Base-by-base conservation (phyloP, 2,797 vertebrate genomes). In the Tenualosa thibaudeaui region DNA sequence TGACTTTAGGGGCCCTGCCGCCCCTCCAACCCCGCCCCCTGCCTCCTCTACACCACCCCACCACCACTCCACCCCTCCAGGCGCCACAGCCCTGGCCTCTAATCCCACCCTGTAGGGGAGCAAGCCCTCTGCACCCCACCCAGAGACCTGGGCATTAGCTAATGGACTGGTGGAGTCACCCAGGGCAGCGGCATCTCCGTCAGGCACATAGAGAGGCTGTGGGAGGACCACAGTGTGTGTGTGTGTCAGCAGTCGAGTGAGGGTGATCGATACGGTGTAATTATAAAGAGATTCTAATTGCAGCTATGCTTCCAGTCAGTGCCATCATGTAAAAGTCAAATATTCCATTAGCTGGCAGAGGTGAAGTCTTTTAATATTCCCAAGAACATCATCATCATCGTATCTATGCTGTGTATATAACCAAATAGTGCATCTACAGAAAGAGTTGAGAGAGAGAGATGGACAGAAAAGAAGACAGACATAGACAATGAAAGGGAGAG, bases 61-160 rank as follows among this genome's bases (percentile, higher is more conserved):
- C 10, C 7, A 5, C 58, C 19, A 5, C 68, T 62, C 24, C 22
- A n/a, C n/a, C 31, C 12, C 65, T 53, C 7, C 50, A 51, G 31
- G 65, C 8, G 40, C 83, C 31, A 71, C 6, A 12, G 51, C 46
- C n/a, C 19, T 3, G 19, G 15, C 46, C 15, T 51, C 46, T 13
- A 40, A 78, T 78, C 71, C 40, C 71, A 15, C 40, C 19, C 71
- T 46, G 15, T 40, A 19, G 37, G 58, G 37, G 37, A 46, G 71
- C 71, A 8, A 19, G 71, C 15, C 71, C 71, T 78, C 71, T 78
- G 71, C 17, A 22, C 17, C 71, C 40, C 40, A 7, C 37, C 71
- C 40, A 43, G 17, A 78, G 60, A 84, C 65, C 83, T 9, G 62
- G 65, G 83, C 26, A 71, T 84, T 50, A 84, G 83, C 83, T 84